These are phyloP conservation scores for Pogonognathellus flavescens DNA, from an alignment of 1,140 invertebrate genomes.

Conservation along the genomic window DNA sequence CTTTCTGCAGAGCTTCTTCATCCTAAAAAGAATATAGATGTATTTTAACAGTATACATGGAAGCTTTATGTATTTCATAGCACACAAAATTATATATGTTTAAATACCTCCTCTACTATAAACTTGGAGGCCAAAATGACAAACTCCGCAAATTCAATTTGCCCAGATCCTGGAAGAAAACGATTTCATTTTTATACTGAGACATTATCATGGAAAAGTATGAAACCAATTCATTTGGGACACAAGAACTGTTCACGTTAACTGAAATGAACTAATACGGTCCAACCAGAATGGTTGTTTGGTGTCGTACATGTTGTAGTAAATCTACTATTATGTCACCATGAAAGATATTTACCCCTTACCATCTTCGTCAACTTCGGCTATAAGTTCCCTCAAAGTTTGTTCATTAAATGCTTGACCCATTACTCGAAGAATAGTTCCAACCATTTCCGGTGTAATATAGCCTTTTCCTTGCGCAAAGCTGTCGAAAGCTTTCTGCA, in stretches of 20 bases:
- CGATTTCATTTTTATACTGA: not conserved
- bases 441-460: slow-evolving; percentile 74
- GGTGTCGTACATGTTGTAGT: too few relatives aligned
- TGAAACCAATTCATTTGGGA: too few relatives aligned
- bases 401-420: slow-evolving; percentile 74
- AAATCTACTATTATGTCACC: too few relatives aligned
- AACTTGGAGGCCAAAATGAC: slow-evolving; percentile 65
- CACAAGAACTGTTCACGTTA: too few relatives aligned
- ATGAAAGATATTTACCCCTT: slow-evolving; percentile 6
- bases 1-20: slow-evolving; percentile 83
- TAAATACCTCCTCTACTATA: slow-evolving; percentile 76
- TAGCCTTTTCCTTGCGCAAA: slow-evolving; percentile 75
- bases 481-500: slow-evolving; percentile 75
- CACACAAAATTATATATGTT: too few relatives aligned
- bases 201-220: too few relatives aligned
- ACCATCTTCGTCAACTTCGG: slow-evolving; percentile 75
- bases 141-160: slow-evolving; percentile 65
- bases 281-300: too few relatives aligned
- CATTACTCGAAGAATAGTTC: slow-evolving; percentile 74
- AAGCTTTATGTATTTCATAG: too few relatives aligned
- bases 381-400: slow-evolving; percentile 73
- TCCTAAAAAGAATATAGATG: too few relatives aligned
- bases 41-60: too few relatives aligned
- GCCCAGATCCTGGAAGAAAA: slow-evolving; percentile 53
- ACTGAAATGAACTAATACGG: too few relatives aligned